Evolutionary conservation across 1,140 invertebrate species (phyloP).

Genomic region (Zaprionus davidi): DNA sequence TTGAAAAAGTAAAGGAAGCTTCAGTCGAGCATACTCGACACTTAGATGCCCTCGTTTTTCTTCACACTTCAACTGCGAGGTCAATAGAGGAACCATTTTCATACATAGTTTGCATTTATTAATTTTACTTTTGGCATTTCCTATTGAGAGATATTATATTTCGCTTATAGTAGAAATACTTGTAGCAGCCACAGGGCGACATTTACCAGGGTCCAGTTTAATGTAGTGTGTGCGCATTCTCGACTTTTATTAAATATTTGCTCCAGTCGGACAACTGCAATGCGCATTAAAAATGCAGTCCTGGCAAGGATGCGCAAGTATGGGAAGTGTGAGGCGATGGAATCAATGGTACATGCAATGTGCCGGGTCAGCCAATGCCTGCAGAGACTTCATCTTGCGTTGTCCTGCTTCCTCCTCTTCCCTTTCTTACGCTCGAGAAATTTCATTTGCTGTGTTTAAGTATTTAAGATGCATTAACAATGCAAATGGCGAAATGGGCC

Average conservation of each 20-base stretch:
- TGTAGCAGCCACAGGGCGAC: background rate
- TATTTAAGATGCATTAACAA: slow-evolving; percentile 61
- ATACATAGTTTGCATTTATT: background rate
- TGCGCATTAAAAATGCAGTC: slow-evolving; percentile 73
- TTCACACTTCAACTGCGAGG: too few species aligned
- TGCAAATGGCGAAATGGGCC: slow-evolving; percentile 13
- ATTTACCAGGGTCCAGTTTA: slow-evolving; percentile 15
- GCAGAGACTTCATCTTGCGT: slow-evolving; percentile 45
- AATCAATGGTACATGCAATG: slow-evolving; percentile 72
- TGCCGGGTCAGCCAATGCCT: slow-evolving; percentile 58
- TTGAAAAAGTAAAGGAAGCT: background rate
- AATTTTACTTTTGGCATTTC: background rate
- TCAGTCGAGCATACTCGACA: too few species aligned
- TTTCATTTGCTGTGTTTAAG: slow-evolving; percentile 66
- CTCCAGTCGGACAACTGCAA: slow-evolving; percentile 55
- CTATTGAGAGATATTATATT: background rate
- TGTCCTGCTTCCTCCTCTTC: background rate
- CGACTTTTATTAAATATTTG: slow-evolving; percentile 72
- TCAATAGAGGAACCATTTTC: too few species aligned
- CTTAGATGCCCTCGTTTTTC: too few species aligned
- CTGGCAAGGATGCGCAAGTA: slow-evolving; percentile 31
- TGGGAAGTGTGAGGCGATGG: slow-evolving; percentile 52
- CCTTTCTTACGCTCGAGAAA: slow-evolving; percentile 2
- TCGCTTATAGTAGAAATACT: background rate
- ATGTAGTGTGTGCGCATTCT: slow-evolving; percentile 47